Conservation (phyloP, 2,113 vertebrate species). For the Nyctereutes procyonoides region DNA sequence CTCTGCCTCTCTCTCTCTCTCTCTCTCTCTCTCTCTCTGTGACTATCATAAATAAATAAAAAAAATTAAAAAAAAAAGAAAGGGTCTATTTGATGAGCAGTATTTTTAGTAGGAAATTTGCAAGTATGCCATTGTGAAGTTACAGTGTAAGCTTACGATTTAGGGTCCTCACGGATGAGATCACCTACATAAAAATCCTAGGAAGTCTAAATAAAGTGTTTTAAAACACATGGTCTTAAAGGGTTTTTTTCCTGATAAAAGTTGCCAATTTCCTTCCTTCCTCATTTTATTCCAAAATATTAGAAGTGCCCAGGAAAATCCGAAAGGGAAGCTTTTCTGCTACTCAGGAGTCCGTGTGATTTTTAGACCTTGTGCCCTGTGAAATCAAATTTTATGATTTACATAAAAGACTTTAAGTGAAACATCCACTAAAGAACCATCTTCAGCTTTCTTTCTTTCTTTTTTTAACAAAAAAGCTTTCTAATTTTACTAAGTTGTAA, state of each 20-base stretch:
- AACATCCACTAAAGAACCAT: background rate
- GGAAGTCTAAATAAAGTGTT: background rate
- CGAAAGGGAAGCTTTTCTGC: background rate
- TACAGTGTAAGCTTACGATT: background rate
- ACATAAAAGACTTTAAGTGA: background rate
- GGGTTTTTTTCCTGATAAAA: background rate
- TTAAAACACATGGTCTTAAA: background rate
- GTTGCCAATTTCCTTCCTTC: background rate
- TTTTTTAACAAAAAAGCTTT: background rate
- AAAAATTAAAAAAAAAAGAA: too few species aligned
- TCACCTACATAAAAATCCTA: background rate
- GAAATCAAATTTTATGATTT: background rate
- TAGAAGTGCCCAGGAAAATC: background rate
- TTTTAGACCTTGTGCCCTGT: background rate
- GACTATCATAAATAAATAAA: too few species aligned
- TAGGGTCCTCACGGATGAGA: background rate
- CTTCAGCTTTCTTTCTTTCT: background rate
- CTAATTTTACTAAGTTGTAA: constrained; percentile 29
- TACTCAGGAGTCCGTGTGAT: background rate
- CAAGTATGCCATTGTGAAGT: background rate
- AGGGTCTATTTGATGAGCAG: background rate
- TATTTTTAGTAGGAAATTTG: constrained; percentile 22
- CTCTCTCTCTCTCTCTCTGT: too few species aligned
- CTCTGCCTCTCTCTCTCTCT: too few species aligned
- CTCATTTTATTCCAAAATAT: constrained; percentile 36